Base-by-base conservation (phyloP, 2,113 vertebrate genomes). In the Pitta sordida region DNA sequence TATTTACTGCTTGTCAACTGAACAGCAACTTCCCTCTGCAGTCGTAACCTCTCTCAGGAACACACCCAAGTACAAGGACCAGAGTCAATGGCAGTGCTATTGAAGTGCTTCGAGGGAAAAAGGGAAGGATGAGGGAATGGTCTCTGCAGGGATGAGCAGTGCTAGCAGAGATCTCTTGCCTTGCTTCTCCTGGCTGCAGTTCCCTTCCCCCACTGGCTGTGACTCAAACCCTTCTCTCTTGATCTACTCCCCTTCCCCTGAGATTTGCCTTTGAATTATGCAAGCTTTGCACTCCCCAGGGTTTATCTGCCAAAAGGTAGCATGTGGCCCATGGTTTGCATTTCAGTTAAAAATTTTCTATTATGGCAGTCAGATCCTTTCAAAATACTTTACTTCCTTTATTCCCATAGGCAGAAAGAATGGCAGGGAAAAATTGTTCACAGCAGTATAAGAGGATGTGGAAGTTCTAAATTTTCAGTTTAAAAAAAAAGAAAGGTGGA, bases 261-360 rank as follows among this genome's bases (percentile, higher is more conserved):
- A 93, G 95, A 95, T 70, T 76, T 90, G 87, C 68, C 75, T 94
- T 90, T 94, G 91, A 96, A 96, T 94, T 96, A 95, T 91, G 91
- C 93, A 96, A 93, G 84, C 81, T 76, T 65, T 92, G 70, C 90
- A 56, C 78, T 95, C 95, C 85, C 94, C 82, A 41, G 93, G 93
- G 94, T 90, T 92, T 90, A 91, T 94, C 82, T 96, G 94, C 94
- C 96, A 95, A 94, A 94, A 96, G 94, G 96, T 95, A 96, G 94
- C 95, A 94, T 95, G 95, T 96, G 96, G 91, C 90, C 90, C 90
- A 81, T 34, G 93, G 96, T 92, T 94, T 94, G 95, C 90, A 93
- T 94, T 95, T 95, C 73, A 94, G 93, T 94, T 96, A 83, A 94
- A 93, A 73, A 94, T 86, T 83, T 94, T 94, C 87, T 93, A 94